Base-by-base conservation (phyloP, 2,888 invertebrate genomes). In the Idaea aversata region DNA sequence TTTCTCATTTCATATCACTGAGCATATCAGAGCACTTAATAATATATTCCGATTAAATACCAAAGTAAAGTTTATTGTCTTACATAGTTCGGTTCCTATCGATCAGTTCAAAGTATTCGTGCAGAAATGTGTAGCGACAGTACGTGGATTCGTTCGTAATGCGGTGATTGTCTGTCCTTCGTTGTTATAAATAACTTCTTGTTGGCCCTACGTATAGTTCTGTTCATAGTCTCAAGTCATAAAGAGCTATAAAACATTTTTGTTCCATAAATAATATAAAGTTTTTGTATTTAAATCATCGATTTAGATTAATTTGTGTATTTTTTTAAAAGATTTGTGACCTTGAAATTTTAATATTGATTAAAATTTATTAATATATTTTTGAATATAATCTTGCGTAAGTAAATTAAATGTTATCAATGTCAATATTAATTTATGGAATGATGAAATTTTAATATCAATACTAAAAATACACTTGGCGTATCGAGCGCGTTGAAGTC, bases 101-200 rank as follows among this genome's bases (percentile, higher is more conserved):
- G 47, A 47, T 47, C 47, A 47, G 47, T 47, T 10, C 36, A 47
- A 59, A 71, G 58, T 16, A 59, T 59, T 59, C 59, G 38, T 63
- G 13, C 65, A 62, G 66, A 63, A 6, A 69, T 67, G 66, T 65
- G 67, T 64, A 66, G 59, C 61, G 47, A 62, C 62, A 57, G 57
- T 61, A 61, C 57, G 59, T 35, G 59, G 36, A 35, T 15, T 61
- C 61, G 66, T 67, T 63, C 66, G 67, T 62, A 68, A 67, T 68
- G 75, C 77, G 79, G 91, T 81, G 92, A 91, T 88, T 91, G 91
- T 89, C 70, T 86, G 91, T 90, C 91, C 92, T 92, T 92, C 89
- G 75, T 70, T 72, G 70, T 77, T 85, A 87, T 88, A 88, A 90
- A 88, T 88, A 90, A 80, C 82, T 80, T 81, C 79, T 77, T 72